A percentile compares a stretch with the other conserved stretches of the same genome.
Conservation (phyloP, 1,140 invertebrate genomes). For the Lethocerus indicus region DNA sequence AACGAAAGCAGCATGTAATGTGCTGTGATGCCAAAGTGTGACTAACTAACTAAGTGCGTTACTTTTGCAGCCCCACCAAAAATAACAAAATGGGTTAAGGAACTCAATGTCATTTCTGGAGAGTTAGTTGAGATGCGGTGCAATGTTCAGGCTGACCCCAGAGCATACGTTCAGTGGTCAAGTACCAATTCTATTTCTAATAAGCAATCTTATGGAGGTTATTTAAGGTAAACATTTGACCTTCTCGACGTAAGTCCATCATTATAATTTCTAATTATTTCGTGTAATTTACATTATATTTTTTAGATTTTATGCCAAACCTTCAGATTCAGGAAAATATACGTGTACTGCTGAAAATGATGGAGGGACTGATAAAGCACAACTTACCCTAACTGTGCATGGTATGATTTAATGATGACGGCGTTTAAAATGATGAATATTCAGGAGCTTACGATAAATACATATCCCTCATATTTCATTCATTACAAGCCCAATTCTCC, state of each 20-base stretch:
- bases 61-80: slow-evolving; percentile 15
- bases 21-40: neutral
- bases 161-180: slow-evolving; percentile 10
- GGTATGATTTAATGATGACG: neutral
- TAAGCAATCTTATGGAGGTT: slow-evolving; percentile 1
- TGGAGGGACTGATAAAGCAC: slow-evolving; percentile 7
- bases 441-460: too few species aligned
- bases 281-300: neutral
- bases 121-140: slow-evolving; percentile 15
- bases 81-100: slow-evolving; percentile 4
- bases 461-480: too few species aligned
- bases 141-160: slow-evolving; percentile 13
- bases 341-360: slow-evolving; percentile 15
- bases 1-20: too few species aligned
- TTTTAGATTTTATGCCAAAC: slow-evolving; percentile 8
- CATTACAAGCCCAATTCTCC: too few species aligned
- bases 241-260: neutral
- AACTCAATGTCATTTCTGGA: slow-evolving; percentile 12
- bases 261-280: neutral
- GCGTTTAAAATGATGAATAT: too few species aligned
- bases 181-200: neutral
- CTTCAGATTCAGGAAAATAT: slow-evolving; percentile 15
- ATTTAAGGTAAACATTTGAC: neutral
- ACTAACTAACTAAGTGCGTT: slow-evolving; percentile 3
- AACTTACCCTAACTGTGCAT: slow-evolving; percentile 7